These are phyloP conservation scores for Liopterus haemorrhoidalis DNA, from an alignment of 2,888 invertebrate genomes.

Conservation along the genomic window DNA sequence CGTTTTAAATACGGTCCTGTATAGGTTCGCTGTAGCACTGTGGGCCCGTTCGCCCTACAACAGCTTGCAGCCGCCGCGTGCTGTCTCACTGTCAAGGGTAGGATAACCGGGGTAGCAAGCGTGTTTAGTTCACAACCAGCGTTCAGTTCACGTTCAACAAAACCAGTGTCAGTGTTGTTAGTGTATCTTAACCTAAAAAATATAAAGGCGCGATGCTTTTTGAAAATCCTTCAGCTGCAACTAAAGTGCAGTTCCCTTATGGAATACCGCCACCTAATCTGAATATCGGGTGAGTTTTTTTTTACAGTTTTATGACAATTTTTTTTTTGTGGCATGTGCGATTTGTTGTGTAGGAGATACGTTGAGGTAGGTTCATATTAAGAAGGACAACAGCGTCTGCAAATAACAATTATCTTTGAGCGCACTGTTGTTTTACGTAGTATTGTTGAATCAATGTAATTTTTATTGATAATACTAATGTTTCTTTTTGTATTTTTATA, in stretches of 20 bases:
- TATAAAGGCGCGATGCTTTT: conserved; percentile 55
- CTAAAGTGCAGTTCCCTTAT: conserved; percentile 63
- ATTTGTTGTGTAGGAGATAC: conserved; percentile 8
- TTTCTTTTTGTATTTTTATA: conserved; percentile 5
- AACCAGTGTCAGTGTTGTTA: no score
- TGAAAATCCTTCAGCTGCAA: conserved; percentile 60
- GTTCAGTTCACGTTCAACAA: not conserved
- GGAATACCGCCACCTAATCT: conserved; percentile 64
- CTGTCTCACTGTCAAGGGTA: conserved; percentile 7
- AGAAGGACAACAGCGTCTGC: no score
- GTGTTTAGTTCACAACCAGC: no score
- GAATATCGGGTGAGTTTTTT: conserved; percentile 40
- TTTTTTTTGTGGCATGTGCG: conserved; percentile 8
- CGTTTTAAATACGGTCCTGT: no score
- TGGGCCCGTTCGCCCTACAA: conserved; percentile 17
- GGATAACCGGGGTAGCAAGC: no score
- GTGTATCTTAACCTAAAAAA: no score
- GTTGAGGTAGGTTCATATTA: no score
- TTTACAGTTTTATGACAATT: conserved; percentile 8
- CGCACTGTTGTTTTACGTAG: no score
- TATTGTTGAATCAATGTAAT: not conserved
- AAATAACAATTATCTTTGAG: no score
- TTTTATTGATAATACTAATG: conserved; percentile 1
- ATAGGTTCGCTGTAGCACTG: no score
- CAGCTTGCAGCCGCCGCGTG: conserved; percentile 21